Base-by-base conservation (phyloP, 2,113 vertebrate genomes). In the Periophthalmodon schlosseri region DNA sequence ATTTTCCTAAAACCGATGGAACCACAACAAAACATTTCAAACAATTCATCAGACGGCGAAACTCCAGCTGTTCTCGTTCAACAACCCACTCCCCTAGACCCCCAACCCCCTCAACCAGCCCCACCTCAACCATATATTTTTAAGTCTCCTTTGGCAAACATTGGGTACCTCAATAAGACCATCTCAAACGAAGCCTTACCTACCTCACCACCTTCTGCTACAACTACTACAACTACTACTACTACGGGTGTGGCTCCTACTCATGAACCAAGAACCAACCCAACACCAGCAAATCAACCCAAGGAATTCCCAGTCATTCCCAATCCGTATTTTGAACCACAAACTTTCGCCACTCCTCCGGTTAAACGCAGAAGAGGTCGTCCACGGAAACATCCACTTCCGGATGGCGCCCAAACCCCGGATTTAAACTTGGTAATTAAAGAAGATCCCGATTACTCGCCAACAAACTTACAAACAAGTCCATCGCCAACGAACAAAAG, bases 81-180 rank as follows among this genome's bases (percentile, higher is more conserved):
- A n/a, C 34, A 52, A 28, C 0, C 0, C 2, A 5, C 13, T 16
- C 11, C 11, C 0, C 36, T 77, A 23, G 21, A 72, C 2, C 47
- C 76, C 21, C 76, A 60, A 57, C 10, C 23, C 0, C 14, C 60
- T 8, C 50, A 70, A 15, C 20, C 58, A 0, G 39, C 73, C 57
- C 0, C 57, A 24, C 16, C 24, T 0, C 75, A 76, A 5, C 0
- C 0, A 20, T 39, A 52, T 0, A 20, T 4, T 34, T 7, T 2
- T 15, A n/a, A 1, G 0, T 0, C 2, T 61, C 74, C 74, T 24
- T 50, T 54, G 16, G 8, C 34, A 12, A 5, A 70, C 9, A 1
- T 75, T 0, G 12, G 54, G 28, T 11, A 52, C 10, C 52, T 78
- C 13, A 79, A 80, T 74, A 77, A 76, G 61, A 50, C 79, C 1